A percentile compares a stretch with the other conserved stretches of the same genome.
phyloP scores from a whole-genome alignment of 1,140 invertebrate genomes.

The Pectinophora gossypiella region DNA sequence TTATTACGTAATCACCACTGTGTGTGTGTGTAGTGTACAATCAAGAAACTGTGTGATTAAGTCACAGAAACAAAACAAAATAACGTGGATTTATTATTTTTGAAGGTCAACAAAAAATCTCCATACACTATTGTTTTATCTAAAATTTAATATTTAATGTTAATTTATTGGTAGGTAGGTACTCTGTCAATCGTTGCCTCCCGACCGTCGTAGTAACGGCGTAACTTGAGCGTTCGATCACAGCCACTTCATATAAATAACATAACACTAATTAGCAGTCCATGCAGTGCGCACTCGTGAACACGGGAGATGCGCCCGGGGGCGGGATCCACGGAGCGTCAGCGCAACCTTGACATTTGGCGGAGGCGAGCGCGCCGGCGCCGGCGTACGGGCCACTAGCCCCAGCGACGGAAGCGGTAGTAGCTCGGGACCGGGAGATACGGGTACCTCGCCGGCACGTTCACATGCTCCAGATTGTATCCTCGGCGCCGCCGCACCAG shows the following conservation, averaged over 20 bases:
- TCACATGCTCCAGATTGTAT: constrained; percentile 72
- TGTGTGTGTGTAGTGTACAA: no score
- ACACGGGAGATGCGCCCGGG: constrained; percentile 35
- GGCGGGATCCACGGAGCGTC: constrained; percentile 31
- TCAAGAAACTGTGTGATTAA: no score
- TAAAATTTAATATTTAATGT: neutral
- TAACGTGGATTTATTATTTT: no score
- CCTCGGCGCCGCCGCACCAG: constrained; percentile 61
- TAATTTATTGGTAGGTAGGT: neutral
- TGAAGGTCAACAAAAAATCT: no score
- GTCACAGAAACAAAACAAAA: no score
- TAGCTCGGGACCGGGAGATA: constrained; percentile 54
- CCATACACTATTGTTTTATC: no score
- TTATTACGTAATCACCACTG: no score
- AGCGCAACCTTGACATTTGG: constrained; percentile 66
- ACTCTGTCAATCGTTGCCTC: constrained; percentile 40
- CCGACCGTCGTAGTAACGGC: constrained; percentile 31
- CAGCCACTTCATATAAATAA: constrained; percentile 61
- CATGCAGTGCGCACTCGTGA: constrained; percentile 22
- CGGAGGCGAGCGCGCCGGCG: constrained; percentile 16
- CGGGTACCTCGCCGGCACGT: constrained; percentile 65
- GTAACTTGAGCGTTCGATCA: constrained; percentile 51
- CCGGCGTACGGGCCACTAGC: constrained; percentile 43
- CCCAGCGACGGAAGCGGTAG: constrained; percentile 61
- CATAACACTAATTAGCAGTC: constrained; percentile 36